Percentiles rank a stretch among this genome's conserved stretches.
Evolutionary conservation across 2,113 vertebrate genomes (phyloP).

Genomic region (Sinocyclocheilus grahami): DNA sequence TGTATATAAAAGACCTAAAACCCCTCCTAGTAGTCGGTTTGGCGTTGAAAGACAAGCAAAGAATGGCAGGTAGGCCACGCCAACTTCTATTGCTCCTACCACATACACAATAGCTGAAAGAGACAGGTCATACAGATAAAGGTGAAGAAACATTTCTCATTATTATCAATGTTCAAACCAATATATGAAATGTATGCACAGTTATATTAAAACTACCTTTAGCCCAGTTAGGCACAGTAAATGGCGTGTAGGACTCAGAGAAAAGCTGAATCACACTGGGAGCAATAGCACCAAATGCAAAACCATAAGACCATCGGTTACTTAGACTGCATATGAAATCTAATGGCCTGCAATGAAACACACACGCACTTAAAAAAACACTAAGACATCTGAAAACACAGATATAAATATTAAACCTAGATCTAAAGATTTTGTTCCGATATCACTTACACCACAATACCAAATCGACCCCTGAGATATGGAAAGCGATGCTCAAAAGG

Average conservation of each 20-base stretch:
- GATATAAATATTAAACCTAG: neutral
- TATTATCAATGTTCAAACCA: neutral
- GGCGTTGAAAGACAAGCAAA: slow-evolving; percentile 87
- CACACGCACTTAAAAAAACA: neutral
- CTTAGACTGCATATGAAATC: slow-evolving; percentile 81
- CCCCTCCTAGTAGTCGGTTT: slow-evolving; percentile 71
- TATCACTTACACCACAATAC: slow-evolving; percentile 82
- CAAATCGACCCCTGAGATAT: slow-evolving; percentile 76
- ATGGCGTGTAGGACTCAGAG: slow-evolving; percentile 77
- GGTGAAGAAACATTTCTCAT: neutral
- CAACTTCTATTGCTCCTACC: slow-evolving; percentile 83
- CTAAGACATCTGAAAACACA: neutral
- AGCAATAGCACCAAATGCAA: slow-evolving; percentile 85
- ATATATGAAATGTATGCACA: neutral
- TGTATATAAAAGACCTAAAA: slow-evolving; percentile 84
- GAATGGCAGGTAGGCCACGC: slow-evolving; percentile 84
- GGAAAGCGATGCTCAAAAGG: slow-evolving; percentile 71
- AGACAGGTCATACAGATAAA: slow-evolving; percentile 29
- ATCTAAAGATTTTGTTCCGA: neutral
- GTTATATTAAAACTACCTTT: slow-evolving; percentile 70
- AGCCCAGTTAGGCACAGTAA: slow-evolving; percentile 78
- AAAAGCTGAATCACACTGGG: slow-evolving; percentile 83
- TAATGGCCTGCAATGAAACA: slow-evolving; percentile 75
- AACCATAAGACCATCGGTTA: slow-evolving; percentile 88
- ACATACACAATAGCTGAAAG: slow-evolving; percentile 81